Evolutionary conservation across 2,888 invertebrate species (phyloP).

Genomic region (Caenorhabditis doughertyi): DNA sequence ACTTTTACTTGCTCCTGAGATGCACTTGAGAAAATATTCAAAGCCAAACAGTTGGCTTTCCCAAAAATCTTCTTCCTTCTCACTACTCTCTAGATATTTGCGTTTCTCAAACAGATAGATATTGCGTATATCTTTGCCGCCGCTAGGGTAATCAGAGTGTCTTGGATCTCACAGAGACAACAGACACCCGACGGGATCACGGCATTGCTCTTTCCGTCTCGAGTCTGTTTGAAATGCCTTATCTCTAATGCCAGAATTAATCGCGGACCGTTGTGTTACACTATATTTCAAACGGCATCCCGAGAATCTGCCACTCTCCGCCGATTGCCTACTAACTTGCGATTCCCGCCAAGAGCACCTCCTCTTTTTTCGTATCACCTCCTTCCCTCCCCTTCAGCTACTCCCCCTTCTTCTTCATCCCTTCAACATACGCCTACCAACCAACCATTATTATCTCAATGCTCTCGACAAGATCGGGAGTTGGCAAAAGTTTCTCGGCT

Average conservation of each 20-base stretch:
- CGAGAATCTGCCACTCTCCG: conserved; percentile 55
- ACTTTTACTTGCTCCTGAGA: conserved; percentile 46
- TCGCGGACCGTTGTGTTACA: conserved; percentile 52
- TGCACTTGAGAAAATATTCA: conserved; percentile 61
- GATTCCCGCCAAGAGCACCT: conserved; percentile 37
- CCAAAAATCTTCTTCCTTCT: conserved; percentile 23
- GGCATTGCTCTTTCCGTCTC: conserved; percentile 15
- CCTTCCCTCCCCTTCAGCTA: conserved; percentile 39
- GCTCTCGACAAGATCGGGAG: conserved; percentile 46
- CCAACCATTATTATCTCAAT: conserved; percentile 59
- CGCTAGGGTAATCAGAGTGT: conserved; percentile 24
- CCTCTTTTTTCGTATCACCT: conserved; percentile 43
- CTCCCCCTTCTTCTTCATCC: conserved; percentile 46
- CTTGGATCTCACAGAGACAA: conserved; percentile 35
- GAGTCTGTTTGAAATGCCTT: conserved; percentile 21
- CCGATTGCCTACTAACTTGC: conserved; percentile 47
- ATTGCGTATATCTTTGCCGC: conserved; percentile 56
- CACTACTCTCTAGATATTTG: conserved; percentile 55
- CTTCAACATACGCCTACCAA: conserved; percentile 61
- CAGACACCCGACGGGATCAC: conserved; percentile 34
- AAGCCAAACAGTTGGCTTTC: conserved; percentile 63
- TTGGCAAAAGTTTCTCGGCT: conserved; percentile 16
- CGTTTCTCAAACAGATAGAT: conserved; percentile 62
- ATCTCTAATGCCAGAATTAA: conserved; percentile 28
- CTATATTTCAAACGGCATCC: conserved; percentile 57